Evolutionary conservation across 2,888 invertebrate species (phyloP).

Genomic region (Drosophila bunnanda): DNA sequence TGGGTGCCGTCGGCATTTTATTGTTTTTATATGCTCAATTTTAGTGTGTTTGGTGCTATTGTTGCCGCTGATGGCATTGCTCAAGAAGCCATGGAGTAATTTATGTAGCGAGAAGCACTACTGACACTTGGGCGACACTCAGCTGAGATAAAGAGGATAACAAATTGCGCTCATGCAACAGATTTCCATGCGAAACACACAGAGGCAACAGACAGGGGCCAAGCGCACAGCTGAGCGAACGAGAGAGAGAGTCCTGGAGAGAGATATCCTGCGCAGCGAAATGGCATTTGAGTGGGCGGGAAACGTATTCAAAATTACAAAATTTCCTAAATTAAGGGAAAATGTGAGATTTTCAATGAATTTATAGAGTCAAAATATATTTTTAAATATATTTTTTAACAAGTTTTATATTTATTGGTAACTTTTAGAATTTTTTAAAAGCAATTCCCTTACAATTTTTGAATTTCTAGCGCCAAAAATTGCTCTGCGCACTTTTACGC

Average conservation of each 20-base stretch:
- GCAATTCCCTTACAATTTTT: background rate
- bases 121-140: conserved; percentile 77
- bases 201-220: conserved; percentile 33
- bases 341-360: accelerated
- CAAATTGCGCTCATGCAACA: conserved; percentile 79
- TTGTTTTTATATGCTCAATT: conserved; percentile 48
- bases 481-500: conserved; percentile 62
- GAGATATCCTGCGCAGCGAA: conserved; percentile 59
- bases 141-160: conserved; percentile 80
- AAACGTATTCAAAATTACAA: no score
- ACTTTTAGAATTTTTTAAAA: background rate
- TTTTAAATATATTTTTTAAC: no score
- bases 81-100: conserved; percentile 65
- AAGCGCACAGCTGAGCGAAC: conserved; percentile 56
- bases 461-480: conserved; percentile 30
- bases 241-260: conserved; percentile 19
- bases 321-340: no score
- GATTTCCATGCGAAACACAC: conserved; percentile 69
- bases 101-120: conserved; percentile 76
- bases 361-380: background rate
- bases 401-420: no score
- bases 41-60: conserved; percentile 34
- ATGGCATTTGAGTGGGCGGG: conserved; percentile 3
- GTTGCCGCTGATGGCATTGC: conserved; percentile 52
- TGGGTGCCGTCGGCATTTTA: conserved; percentile 26